Evolutionary conservation across 2,797 vertebrate genomes (phyloP), one percentile per base, ranked within the genome.

Genomic region (Anas georgica): DNA sequence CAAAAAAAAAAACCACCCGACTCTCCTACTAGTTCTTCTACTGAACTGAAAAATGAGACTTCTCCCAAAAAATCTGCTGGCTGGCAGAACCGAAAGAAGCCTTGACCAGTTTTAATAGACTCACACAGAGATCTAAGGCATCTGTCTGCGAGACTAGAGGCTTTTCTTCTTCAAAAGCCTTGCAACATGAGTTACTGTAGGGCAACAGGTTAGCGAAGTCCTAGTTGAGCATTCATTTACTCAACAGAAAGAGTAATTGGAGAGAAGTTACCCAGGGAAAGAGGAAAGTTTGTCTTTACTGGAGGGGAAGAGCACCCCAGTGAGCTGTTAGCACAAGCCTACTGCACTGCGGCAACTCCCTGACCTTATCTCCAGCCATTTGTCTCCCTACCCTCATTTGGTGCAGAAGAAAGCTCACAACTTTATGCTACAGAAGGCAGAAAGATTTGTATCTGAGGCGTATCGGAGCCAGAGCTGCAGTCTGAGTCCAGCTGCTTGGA

Each of bases 91-190:
- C 59, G 70, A 70, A 90, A 17, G n/a, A 63, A 82, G 17, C 59
- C 55, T 39, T 50, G 17, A 78, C 69, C 83, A 60, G 63, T 83
- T 81, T 76, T 89, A 90, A 79, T 0, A 93, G 62, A 41, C 46
- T 75, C 66, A 48, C 2, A 0, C n/a, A 87, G 79, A 95, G 66
- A 90, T 89, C 66, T 55, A 92, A 93, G 63, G 62, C 50, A 41
- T 11, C 46, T 16, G 13, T 20, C 59, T 69, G 37, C 45, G 54
- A 92, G 62, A 77, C 68, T 31, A 83, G 43, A 88, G 39, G 73
- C 46, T 94, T 93, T 92, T 89, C 63, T 58, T 90, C 86, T 94
- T 91, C 86, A 90, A 91, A 93, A 91, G 64, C 48, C 35, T 94
- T 67, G 68, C 3, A 7, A 75, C 55, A 84, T 26, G 58, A 73